Base-by-base conservation (phyloP, 2,888 invertebrate genomes). In the Nemurella pictetii region DNA sequence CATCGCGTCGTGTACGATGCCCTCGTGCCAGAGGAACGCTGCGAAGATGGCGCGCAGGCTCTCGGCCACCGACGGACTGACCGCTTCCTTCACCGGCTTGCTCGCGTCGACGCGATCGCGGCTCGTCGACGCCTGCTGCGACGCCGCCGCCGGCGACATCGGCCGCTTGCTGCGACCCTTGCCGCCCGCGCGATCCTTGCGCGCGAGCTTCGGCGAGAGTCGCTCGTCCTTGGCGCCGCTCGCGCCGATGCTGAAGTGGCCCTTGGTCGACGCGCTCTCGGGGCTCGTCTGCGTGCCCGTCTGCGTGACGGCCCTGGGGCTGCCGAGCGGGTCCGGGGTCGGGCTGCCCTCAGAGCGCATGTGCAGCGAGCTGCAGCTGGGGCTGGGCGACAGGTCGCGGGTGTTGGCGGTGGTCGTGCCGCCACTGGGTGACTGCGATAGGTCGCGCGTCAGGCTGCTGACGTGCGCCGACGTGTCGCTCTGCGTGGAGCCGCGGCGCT, bases 1-100 rank as follows among this genome's bases (percentile, higher is more conserved):
- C 95, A 99, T 99, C 5, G 99, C 98, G 90, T 99, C 99, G 89
- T 98, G 98, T 0, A 99, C 98, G 80, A 99, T 95, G 20, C 98
- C 97, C 91, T 99, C 98, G 89, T 99, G 99, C 98, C 99, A 99
- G 0, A 99, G 91, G 88, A 99, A 95, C 0, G 99, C 98, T 0
- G 99, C 98, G 90, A 99, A 99, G 4, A 98, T 96, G 0, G 98
- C 96, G n/a, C 99, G 92, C 28, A 98, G 91, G 87, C 97, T 96
- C 90, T 98, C 98, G 0, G 97, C 98, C 84, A 98, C 95, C 0
- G 97, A 96, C 0, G 98, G 98, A 87, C 97, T 96, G 0, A 94
- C 92, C 15, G 94, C 93, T 87, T 93, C 93, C 72, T 82, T 82
- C 55, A 82, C 82, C 20, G 82, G 82, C 29, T 82, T 55, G 27